Evolutionary conservation across 2,888 invertebrate genomes (phyloP).

Genomic region (Metallyticus violacea): DNA sequence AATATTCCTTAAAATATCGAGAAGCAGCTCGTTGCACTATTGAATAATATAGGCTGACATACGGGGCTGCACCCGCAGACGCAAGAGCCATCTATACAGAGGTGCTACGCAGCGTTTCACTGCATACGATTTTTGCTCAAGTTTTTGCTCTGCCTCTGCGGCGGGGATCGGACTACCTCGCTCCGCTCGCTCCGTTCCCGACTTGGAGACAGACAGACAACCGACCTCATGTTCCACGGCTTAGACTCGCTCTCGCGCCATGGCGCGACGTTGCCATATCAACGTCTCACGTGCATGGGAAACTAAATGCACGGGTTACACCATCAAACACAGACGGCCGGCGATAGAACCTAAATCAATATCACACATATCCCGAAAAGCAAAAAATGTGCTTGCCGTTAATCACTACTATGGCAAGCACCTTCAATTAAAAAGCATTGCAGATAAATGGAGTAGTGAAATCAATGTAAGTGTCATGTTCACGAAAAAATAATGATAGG

Average conservation of each 20-base stretch:
- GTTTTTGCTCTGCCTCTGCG: constrained; percentile 31
- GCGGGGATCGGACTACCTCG: constrained; percentile 27
- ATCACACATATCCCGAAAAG: constrained; percentile 24
- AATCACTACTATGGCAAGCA: not conserved
- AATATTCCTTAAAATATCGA: constrained; percentile 65
- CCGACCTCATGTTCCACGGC: constrained; percentile 28
- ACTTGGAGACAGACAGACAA: constrained; percentile 27
- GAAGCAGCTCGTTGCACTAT: constrained; percentile 66
- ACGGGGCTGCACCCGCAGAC: constrained; percentile 53
- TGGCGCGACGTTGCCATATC: constrained; percentile 29
- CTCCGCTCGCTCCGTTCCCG: constrained; percentile 24
- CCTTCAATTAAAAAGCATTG: not conserved
- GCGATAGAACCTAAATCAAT: constrained; percentile 25
- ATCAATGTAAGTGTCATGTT: not conserved
- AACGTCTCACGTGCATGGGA: constrained; percentile 29
- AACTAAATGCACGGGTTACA: constrained; percentile 22
- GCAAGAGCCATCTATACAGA: constrained; percentile 35
- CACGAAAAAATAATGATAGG: not conserved
- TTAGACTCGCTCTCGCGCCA: constrained; percentile 26
- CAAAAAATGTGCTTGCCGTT: not conserved
- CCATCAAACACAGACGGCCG: constrained; percentile 24
- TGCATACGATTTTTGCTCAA: constrained; percentile 21
- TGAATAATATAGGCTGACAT: constrained; percentile 66
- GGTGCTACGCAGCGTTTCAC: constrained; percentile 21
- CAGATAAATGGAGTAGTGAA: not conserved